phyloP scores from a whole-genome alignment of 2,888 invertebrate species.

The Embidobia sp. region DNA sequence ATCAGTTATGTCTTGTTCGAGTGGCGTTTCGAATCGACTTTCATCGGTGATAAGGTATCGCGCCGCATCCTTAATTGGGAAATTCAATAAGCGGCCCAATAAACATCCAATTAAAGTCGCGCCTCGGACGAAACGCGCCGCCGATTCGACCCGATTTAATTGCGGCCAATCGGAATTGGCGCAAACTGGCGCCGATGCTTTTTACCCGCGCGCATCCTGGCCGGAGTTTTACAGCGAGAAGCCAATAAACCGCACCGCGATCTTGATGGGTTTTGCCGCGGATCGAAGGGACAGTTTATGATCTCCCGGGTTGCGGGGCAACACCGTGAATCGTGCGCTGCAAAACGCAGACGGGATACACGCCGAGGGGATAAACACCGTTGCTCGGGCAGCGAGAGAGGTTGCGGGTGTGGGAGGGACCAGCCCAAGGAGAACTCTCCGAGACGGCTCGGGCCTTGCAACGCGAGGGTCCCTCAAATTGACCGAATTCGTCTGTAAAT shows the following conservation, averaged over 20 bases:
- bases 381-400: conserved; percentile 46
- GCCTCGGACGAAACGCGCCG: too few relatives aligned
- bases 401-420: conserved; percentile 35
- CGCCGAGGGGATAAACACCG: conserved; percentile 51
- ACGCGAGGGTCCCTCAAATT: conserved; percentile 1
- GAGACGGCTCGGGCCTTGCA: too few relatives aligned
- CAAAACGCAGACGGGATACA: conserved; percentile 44
- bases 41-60: conserved; percentile 56
- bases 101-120: too few relatives aligned
- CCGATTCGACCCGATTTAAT: conserved; percentile 47
- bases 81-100: conserved; percentile 50
- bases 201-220: conserved; percentile 17
- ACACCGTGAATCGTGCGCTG: conserved; percentile 52
- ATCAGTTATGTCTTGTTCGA: conserved; percentile 66
- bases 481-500: conserved; percentile 25
- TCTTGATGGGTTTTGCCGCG: conserved; percentile 55
- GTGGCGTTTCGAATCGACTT: conserved; percentile 63
- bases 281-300: conserved; percentile 58
- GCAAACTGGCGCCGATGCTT: too few relatives aligned
- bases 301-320: conserved; percentile 54
- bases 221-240: conserved; percentile 38
- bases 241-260: conserved; percentile 47
- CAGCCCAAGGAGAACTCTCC: too few relatives aligned
- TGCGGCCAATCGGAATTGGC: conserved; percentile 40
- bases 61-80: conserved; percentile 51